Percentiles rank a stretch among this genome's conserved stretches.
These are phyloP conservation scores for Steinernema hermaphroditum DNA, from an alignment of 2,888 invertebrate species.

Conservation along the genomic window DNA sequence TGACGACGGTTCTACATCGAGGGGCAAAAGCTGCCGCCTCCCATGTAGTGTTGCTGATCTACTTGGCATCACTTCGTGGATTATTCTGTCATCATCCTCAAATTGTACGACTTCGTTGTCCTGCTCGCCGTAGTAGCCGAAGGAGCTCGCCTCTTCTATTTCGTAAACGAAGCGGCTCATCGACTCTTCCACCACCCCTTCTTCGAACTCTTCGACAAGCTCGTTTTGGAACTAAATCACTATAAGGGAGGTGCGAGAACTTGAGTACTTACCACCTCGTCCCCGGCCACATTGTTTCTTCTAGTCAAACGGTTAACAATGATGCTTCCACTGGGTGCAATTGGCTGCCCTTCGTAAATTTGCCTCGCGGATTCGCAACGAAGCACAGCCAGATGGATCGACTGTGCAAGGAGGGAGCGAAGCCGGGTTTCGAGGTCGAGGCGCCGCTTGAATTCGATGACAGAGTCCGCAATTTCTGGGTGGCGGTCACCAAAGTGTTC, in stretches of 20 bases:
- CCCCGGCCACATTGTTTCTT: neutral
- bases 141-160: neutral
- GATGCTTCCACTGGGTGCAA: neutral
- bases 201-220: neutral
- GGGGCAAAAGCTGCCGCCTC: too few species aligned
- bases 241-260: neutral
- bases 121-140: neutral
- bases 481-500: slow-evolving; percentile 28
- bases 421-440: slow-evolving; percentile 47
- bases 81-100: too few species aligned
- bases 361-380: neutral
- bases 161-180: neutral
- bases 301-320: neutral
- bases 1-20: too few species aligned
- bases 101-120: too few species aligned
- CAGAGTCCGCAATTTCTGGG: neutral
- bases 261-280: neutral
- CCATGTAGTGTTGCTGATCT: too few species aligned
- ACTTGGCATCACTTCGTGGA: too few species aligned
- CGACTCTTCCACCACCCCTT: neutral
- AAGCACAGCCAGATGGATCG: slow-evolving; percentile 45
- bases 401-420: slow-evolving; percentile 48
- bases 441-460: slow-evolving; percentile 48
- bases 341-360: neutral
- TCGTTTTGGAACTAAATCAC: neutral